These are phyloP conservation scores for Lichenostomus cassidix DNA, from an alignment of 2,113 vertebrate genomes.

Conservation along the genomic window DNA sequence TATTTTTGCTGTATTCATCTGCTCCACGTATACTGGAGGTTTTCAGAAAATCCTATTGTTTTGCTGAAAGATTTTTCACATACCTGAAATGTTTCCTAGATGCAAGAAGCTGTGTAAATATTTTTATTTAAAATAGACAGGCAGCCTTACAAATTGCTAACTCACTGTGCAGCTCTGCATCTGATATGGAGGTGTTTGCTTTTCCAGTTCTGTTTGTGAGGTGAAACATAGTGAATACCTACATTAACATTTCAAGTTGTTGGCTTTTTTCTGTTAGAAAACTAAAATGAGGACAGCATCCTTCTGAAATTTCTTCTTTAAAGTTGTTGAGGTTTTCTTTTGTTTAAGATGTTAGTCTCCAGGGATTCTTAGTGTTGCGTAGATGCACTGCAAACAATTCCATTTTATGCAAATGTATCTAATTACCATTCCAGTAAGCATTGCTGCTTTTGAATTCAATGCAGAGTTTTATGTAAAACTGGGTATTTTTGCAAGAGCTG, in stretches of 20 bases:
- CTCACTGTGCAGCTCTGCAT: neutral
- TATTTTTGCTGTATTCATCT: neutral
- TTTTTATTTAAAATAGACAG: neutral
- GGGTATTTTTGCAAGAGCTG: neutral
- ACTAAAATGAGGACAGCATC: neutral
- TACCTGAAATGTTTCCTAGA: neutral
- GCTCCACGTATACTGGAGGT: neutral
- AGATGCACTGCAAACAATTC: neutral
- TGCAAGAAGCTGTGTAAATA: neutral
- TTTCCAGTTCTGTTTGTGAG: neutral
- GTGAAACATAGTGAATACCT: neutral
- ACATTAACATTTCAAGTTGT: neutral
- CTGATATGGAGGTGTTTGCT: neutral
- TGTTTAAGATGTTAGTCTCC: neutral
- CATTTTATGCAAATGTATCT: constrained; percentile 3
- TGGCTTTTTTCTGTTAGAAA: neutral
- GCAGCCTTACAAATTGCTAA: neutral
- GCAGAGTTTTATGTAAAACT: constrained; percentile 15
- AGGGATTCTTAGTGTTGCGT: neutral
- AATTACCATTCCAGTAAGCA: constrained; percentile 3
- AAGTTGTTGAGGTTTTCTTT: neutral
- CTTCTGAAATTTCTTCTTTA: neutral
- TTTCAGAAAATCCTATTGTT: neutral
- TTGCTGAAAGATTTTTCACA: neutral
- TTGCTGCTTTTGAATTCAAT: neutral